Evolutionary conservation across 1,140 invertebrate species (phyloP).

Genomic region (Calycopis cecrops): DNA sequence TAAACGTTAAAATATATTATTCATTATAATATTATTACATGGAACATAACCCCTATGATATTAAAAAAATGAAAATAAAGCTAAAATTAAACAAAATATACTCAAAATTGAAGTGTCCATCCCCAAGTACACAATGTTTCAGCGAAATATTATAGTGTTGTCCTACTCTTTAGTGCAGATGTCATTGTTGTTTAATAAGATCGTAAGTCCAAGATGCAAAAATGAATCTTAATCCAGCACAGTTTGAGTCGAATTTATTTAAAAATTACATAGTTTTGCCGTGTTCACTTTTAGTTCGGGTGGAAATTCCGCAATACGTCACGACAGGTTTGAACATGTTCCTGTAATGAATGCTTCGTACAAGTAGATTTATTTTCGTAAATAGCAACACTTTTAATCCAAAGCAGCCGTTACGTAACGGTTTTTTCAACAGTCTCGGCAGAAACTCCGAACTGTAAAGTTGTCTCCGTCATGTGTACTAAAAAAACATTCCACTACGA

Average conservation of each 20-base stretch:
- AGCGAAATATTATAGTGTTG: background rate
- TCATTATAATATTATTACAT: background rate
- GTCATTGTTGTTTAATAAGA: too few species aligned
- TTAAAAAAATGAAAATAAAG: background rate
- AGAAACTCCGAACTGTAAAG: too few species aligned
- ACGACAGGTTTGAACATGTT: background rate
- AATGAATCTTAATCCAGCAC: too few species aligned
- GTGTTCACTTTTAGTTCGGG: background rate
- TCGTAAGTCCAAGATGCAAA: too few species aligned
- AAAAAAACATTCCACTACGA: too few species aligned
- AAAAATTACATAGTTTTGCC: background rate
- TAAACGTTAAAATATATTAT: background rate
- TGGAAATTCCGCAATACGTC: conserved; percentile 2
- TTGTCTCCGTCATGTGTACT: too few species aligned
- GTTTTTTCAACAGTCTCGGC: too few species aligned
- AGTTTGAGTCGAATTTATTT: background rate
- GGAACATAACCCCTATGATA: background rate
- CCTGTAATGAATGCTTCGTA: background rate
- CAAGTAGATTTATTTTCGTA: too few species aligned
- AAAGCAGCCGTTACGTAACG: background rate
- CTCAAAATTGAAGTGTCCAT: background rate
- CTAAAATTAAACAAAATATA: background rate
- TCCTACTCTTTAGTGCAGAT: too few species aligned
- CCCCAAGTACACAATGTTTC: background rate
- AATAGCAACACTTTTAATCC: background rate